Percentiles rank a stretch among this genome's conserved stretches.
Conservation (phyloP, 2,888 invertebrate genomes). For the Drosophila demipolita region DNA sequence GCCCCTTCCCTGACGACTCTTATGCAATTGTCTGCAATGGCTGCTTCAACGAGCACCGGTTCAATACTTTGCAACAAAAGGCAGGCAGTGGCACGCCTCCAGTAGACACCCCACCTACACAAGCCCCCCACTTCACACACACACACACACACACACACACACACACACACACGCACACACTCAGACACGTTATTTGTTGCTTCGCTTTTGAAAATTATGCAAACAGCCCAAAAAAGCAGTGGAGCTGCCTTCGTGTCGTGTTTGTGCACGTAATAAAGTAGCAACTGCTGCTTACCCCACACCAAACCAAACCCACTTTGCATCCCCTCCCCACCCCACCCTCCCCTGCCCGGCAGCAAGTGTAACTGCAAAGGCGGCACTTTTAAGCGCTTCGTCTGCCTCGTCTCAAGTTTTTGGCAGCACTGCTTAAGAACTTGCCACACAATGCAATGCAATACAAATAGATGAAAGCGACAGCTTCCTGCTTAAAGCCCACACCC, state of each 20-base stretch:
- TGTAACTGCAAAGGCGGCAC: slow-evolving; percentile 65
- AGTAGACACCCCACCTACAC: not conserved
- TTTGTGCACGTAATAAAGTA: slow-evolving; percentile 58
- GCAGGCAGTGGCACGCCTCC: not conserved
- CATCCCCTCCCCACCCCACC: not conserved
- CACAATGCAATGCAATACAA: slow-evolving; percentile 49
- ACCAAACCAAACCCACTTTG: not conserved
- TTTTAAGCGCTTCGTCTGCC: slow-evolving; percentile 60
- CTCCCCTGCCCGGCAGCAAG: slow-evolving; percentile 12
- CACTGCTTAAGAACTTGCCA: slow-evolving; percentile 73
- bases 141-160: no score
- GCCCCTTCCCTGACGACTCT: slow-evolving; percentile 10
- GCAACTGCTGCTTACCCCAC: slow-evolving; percentile 10
- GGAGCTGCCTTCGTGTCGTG: slow-evolving; percentile 35
- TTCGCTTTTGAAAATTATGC: slow-evolving; percentile 66
- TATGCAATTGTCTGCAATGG: slow-evolving; percentile 40
- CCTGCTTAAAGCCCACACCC: not conserved
- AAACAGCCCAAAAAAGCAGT: slow-evolving; percentile 49
- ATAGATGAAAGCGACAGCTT: slow-evolving; percentile 34
- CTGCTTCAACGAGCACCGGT: slow-evolving; percentile 30
- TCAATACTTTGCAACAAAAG: slow-evolving; percentile 54
- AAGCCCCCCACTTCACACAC: not conserved
- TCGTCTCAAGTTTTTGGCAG: slow-evolving; percentile 72
- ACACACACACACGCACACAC: not conserved
- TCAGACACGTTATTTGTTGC: slow-evolving; percentile 59